Evolutionary conservation across 1,140 invertebrate genomes (phyloP), one percentile per base, ranked within the genome.

Genomic region (Globodera rostochiensis): DNA sequence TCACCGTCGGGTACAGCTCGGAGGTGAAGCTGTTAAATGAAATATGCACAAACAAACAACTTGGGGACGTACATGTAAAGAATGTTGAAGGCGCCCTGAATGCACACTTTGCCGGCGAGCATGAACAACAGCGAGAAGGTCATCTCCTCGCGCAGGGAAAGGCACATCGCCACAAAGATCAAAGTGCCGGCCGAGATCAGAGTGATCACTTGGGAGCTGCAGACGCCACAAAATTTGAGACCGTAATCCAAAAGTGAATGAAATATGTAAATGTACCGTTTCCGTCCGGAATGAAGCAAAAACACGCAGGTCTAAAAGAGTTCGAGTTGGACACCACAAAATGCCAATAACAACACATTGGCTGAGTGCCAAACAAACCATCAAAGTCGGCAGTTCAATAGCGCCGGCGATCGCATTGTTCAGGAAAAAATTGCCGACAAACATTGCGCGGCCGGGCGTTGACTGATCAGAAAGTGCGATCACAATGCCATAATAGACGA

Each of bases 51-150:
- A 6, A n/a, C 47, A 74, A 21, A 21, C 73, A 74, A 11, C 11
- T 13, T 36, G 66, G 45, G 21, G 15, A 64, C 64, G 13, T 46
- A 78, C 77, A 89, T 90, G 82, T 90, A 89, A 19, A 89, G 80
- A 77, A 89, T 88, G 76, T 89, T 89, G 78, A 89, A 89, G 47
- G 87, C 88, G 60, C 87, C 87, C 83, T 90, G 88, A 73, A 89
- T 89, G 66, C 86, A 90, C 9, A 82, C 82, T 67, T 89, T 89
- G 53, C 86, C 88, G 15, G 88, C 82, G 6, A 90, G 78, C 85
- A 89, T 89, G 53, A 90, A 89, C 50, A 89, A 77, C 19, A 88
- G 69, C 5, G 88, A 87, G 25, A 82, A 86, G 8, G 88, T 89
- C 79, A 83, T 87, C 74, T 88, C 81, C 60, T 86, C 81, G 49